Evolutionary conservation across 2,888 invertebrate genomes (phyloP), one percentile per base, ranked within the genome.

Genomic region (Latrodectus elegans): DNA sequence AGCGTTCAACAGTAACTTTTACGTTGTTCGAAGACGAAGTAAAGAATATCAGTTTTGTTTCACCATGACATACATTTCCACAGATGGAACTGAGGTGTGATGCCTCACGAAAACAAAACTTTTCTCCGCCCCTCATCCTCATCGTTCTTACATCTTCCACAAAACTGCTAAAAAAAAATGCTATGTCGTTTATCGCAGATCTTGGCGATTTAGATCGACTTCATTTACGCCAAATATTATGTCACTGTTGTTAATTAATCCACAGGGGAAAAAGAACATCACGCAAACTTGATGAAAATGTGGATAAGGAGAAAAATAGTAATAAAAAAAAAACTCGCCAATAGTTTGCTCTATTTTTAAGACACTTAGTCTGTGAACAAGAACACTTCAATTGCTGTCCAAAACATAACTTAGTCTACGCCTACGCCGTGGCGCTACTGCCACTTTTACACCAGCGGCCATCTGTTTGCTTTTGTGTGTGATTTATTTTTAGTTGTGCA

Each of bases 381-480:
- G 49, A 60, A 15, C 64, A 22, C 51, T 64, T 55, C 15, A 14
- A 55, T 14, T 15, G 17, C 52, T 78, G 70, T 70, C 26, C 49
- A 38, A 12, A 55, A 14, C 55, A 55, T 2, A 55, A 15, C 55
- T 55, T 15, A 15, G 11, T 55, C 55, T 55, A 55, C 55, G 55
- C 55, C 55, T 55, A 55, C 55, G 55, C 55, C 15, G 15, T 11
- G 11, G 11, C 15, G 55, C 55, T 55, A 55, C 55, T 55, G 55
- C 26, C 70, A 38, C 68, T 22, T 70, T 38, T 70, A 38, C 70
- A 22, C 38, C 26, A 38, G 70, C 70, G 67, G 86, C 86, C 80
- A 86, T 86, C 86, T 86, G 81, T 86, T 81, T 81, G 81, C 79
- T 81, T 86, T 86, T 49, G 22, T n/a, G 55, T 55, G 75, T 81